Evolutionary conservation across 2,797 vertebrate species (phyloP), one percentile per base, ranked within the genome.

Genomic region (Lycodopsis pacificus): DNA sequence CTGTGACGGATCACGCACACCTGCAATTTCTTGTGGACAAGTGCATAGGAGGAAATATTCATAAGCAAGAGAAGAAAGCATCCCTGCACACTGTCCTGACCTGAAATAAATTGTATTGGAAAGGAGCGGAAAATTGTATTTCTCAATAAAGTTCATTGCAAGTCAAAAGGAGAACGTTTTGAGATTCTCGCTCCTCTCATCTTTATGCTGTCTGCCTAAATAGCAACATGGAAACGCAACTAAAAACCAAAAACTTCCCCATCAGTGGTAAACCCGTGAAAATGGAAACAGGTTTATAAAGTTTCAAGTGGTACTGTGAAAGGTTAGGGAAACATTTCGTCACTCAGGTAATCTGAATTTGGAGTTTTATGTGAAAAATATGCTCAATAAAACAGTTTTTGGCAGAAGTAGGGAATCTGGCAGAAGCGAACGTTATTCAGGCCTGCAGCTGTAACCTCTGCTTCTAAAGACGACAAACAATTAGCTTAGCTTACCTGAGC

Each of bases 221-320:
- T 7, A 20, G 42, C 10, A 44, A 34, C 49, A 15, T 19, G 27
- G 59, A 65, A 48, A 44, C 20, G 8, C 9, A 48, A 30, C 40
- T 0, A 53, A 49, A 40, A 64, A 67, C 44, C n/a, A 7, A 34
- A 57, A 19, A 65, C 32, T 11, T 54, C 32, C 12, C 12, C 7
- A 14, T 57, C 2, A 71, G 12, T 58, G 59, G 42, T 54, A 79
- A 72, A 36, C 34, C 30, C 51, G 30, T 74, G 32, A 58, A 86
- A 65, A 49, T 36, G 15, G 10, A 22, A 70, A 30, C 13, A 12
- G 40, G 44, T 63, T 69, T 14, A 46, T 22, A 61, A 70, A 79
- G 14, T 19, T 27, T 42, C 40, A 34, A 64, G 58, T 74, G 40
- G 57, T 74, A 15, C 58, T 79, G 36, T 82, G 32, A 58, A 86